Conservation (phyloP, 1,140 invertebrate genomes). For the Chelonus insularis region DNA sequence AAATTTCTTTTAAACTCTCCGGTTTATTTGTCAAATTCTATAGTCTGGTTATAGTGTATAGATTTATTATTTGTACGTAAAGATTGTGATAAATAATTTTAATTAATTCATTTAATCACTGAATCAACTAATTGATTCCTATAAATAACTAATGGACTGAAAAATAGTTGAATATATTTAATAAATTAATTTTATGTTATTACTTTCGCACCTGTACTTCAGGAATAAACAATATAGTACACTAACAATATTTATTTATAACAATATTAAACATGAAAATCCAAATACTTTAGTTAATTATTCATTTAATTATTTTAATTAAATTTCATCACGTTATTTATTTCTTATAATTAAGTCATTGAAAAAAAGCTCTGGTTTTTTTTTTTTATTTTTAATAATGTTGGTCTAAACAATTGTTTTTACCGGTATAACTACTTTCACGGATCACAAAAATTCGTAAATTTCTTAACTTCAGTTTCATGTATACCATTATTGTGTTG, state of each 20-base stretch:
- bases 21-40: no score
- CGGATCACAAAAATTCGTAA: slow-evolving; percentile 10
- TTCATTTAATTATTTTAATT: slow-evolving; percentile 1
- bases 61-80: no score
- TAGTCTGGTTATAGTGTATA: no score
- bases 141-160: slow-evolving; percentile 10
- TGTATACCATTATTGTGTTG: slow-evolving; percentile 4
- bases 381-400: slow-evolving; percentile 5
- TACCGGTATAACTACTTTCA: slow-evolving; percentile 18
- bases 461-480: slow-evolving; percentile 4
- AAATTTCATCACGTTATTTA: neutral
- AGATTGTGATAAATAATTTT: no score
- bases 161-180: no score
- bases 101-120: no score
- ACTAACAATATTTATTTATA: slow-evolving; percentile 26
- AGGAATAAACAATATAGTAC: slow-evolving; percentile 16
- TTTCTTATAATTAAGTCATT: no score
- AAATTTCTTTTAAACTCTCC: neutral
- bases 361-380: no score
- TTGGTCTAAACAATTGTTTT: slow-evolving; percentile 9
- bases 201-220: slow-evolving; percentile 27
- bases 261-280: slow-evolving; percentile 27
- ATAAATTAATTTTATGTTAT: no score
- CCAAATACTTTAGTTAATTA: slow-evolving; percentile 11
- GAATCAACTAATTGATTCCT: no score